Conservation (phyloP, 2,888 invertebrate genomes). For the Venusia cambrica region DNA sequence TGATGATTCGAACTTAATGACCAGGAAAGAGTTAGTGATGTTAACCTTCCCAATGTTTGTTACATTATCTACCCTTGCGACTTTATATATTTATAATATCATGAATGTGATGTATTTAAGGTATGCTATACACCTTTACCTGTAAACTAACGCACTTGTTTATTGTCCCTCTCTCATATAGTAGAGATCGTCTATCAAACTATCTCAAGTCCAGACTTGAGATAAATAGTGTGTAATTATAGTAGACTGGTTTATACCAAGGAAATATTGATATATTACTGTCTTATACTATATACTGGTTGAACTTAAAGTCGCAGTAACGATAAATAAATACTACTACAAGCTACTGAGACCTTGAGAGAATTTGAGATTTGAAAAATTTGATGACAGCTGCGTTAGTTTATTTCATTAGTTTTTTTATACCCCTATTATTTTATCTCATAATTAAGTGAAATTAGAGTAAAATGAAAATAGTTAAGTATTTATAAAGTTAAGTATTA, state of each 20-base stretch:
- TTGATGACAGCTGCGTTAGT: slow-evolving; percentile 11
- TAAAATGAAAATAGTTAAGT: slow-evolving; percentile 37
- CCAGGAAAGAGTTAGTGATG: slow-evolving; percentile 69
- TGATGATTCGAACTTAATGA: slow-evolving; percentile 62
- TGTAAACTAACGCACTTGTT: slow-evolving; percentile 18
- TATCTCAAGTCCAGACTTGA: no score
- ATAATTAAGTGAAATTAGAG: slow-evolving; percentile 42
- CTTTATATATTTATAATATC: slow-evolving; percentile 42
- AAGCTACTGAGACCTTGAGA: no score
- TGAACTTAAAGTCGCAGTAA: no score
- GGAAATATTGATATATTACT: no score
- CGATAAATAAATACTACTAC: no score
- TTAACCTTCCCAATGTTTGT: slow-evolving; percentile 49
- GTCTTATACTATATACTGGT: no score
- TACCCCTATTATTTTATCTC: slow-evolving; percentile 26
- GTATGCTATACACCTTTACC: slow-evolving; percentile 34
- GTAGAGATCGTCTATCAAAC: no score
- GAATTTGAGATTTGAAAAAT: background rate
- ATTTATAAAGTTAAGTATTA: slow-evolving; percentile 42
- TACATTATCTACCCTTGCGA: slow-evolving; percentile 39
- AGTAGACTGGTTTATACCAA: no score
- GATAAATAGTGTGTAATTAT: no score
- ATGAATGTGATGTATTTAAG: slow-evolving; percentile 52
- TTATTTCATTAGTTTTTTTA: slow-evolving; percentile 22
- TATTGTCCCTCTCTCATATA: no score